phyloP scores from a whole-genome alignment of 2,797 vertebrate species.

The Parambassis ranga region DNA sequence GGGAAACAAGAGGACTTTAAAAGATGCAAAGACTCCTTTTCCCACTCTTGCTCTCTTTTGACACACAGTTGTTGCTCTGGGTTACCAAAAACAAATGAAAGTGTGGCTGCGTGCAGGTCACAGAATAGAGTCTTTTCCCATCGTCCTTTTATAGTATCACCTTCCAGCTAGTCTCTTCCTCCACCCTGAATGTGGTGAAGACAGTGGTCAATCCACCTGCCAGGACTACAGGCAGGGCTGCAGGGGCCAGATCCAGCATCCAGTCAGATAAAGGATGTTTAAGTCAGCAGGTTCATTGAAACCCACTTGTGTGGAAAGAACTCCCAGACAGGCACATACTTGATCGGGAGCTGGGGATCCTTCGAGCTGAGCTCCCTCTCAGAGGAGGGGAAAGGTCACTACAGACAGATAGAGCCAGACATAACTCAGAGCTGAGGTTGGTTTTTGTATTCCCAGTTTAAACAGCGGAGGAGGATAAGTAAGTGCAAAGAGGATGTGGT shows the following conservation, averaged over 20 bases:
- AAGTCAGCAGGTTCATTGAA: constrained; percentile 66
- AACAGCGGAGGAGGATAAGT: constrained; percentile 25
- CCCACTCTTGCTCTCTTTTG: background rate
- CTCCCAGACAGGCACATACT: constrained; percentile 44
- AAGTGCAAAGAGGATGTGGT: constrained; percentile 38
- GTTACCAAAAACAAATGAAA: background rate
- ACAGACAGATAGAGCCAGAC: constrained; percentile 36
- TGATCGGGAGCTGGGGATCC: constrained; percentile 44
- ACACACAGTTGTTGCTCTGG: background rate
- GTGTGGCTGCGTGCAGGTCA: background rate
- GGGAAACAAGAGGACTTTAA: background rate
- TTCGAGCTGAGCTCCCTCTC: constrained; percentile 10
- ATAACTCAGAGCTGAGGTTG: constrained; percentile 29
- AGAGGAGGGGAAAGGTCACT: constrained; percentile 39
- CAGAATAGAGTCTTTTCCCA: constrained; percentile 10
- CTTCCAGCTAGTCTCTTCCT: background rate
- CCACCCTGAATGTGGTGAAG: background rate
- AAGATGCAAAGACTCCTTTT: constrained; percentile 5
- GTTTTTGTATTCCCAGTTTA: constrained; percentile 13
- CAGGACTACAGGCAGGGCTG: constrained; percentile 19
- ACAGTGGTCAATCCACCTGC: constrained; percentile 46
- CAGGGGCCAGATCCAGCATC: constrained; percentile 45
- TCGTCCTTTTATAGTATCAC: constrained; percentile 4
- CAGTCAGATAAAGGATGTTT: constrained; percentile 49
- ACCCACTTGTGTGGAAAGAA: constrained; percentile 61